A percentile compares a stretch with the other conserved stretches of the same genome.
phyloP scores from a whole-genome alignment of 2,888 invertebrate species.

The Drosophila algonquin region DNA sequence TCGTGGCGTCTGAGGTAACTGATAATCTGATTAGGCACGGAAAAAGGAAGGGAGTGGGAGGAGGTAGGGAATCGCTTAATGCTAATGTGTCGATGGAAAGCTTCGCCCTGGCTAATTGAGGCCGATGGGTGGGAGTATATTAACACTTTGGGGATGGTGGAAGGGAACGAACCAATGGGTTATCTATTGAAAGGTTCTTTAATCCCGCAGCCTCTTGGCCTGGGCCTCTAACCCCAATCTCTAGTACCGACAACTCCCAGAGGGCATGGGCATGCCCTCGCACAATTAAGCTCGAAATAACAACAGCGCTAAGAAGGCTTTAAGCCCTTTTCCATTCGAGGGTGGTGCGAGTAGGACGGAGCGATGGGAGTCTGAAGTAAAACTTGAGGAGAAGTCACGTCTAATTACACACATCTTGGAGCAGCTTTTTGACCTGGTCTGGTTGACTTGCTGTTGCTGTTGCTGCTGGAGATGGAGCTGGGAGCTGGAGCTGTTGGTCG shows the following conservation, averaged over 20 bases:
- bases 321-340: constrained; percentile 44
- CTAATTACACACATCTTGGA: constrained; percentile 76
- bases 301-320: constrained; percentile 71
- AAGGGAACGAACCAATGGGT: constrained; percentile 3
- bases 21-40: constrained; percentile 64
- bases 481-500: constrained; percentile 2
- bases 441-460: constrained; percentile 48
- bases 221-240: constrained; percentile 61
- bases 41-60: neutral
- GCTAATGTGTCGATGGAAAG: constrained; percentile 42
- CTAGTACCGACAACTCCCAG: constrained; percentile 16
- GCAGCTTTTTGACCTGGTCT: constrained; percentile 75
- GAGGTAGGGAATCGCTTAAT: constrained; percentile 17
- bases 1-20: constrained; percentile 26
- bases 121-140: neutral
- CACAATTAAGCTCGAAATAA: constrained; percentile 70
- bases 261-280: constrained; percentile 52
- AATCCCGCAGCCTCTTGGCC: constrained; percentile 9
- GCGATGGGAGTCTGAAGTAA: constrained; percentile 39
- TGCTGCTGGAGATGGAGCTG: neutral
- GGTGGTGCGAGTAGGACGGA: neutral
- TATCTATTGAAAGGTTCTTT: constrained; percentile 31
- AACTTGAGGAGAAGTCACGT: constrained; percentile 79
- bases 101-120: constrained; percentile 39
- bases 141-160: neutral